Conservation (phyloP, 1,140 invertebrate species). For the Drosophila erecta region DNA sequence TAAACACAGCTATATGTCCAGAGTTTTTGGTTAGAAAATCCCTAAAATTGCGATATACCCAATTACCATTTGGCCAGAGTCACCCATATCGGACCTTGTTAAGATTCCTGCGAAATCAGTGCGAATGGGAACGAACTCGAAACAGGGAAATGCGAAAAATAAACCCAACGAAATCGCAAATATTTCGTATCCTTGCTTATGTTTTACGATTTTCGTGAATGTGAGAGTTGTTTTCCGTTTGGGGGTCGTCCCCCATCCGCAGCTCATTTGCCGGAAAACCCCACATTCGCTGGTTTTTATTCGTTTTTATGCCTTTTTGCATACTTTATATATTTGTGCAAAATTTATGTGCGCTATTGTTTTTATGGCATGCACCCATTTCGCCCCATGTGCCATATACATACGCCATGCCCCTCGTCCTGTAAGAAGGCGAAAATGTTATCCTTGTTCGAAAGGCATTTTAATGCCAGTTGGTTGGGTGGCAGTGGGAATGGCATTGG, state of each 20-base stretch:
- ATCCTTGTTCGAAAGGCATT: conserved; percentile 68
- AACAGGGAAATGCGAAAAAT: conserved; percentile 18
- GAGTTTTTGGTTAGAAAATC: neutral
- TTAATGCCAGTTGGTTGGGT: conserved; percentile 36
- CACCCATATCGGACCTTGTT: conserved; percentile 55
- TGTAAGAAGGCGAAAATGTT: conserved; percentile 60
- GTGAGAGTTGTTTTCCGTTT: conserved; percentile 10
- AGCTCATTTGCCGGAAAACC: conserved; percentile 19
- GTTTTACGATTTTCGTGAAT: conserved; percentile 68
- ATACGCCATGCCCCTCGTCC: conserved; percentile 12
- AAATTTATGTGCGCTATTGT: conserved; percentile 84
- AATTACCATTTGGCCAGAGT: conserved; percentile 7
- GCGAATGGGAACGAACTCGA: conserved; percentile 41
- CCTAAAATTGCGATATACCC: neutral
- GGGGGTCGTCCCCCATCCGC: conserved; percentile 1
- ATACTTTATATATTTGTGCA: conserved; percentile 83
- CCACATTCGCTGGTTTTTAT: conserved; percentile 25
- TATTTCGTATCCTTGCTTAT: conserved; percentile 57
- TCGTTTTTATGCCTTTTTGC: conserved; percentile 79
- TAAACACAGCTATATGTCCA: too few species aligned
- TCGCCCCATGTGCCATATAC: conserved; percentile 57
- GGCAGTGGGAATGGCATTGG: conserved; percentile 18
- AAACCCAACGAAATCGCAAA: conserved; percentile 49
- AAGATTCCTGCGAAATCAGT: conserved; percentile 74
- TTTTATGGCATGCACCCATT: conserved; percentile 84